Evolutionary conservation across 53 echinoderm and acorn worm genomes (phyloP).

Genomic region (Paelopatides confundens): DNA sequence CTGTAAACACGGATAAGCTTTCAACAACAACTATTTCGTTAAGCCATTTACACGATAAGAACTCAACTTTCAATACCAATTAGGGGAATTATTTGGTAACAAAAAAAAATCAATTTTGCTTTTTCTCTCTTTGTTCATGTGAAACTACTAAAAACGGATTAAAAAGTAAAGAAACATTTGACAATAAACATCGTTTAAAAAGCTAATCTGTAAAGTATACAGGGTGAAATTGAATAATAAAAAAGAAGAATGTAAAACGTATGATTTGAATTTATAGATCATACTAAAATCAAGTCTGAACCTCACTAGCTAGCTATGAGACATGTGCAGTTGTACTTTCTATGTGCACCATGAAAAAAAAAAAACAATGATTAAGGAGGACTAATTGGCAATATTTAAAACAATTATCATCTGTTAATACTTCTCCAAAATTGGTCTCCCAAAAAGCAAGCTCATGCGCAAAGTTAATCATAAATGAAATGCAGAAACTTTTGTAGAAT

Average conservation of each 20-base stretch:
- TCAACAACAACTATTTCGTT: constrained; percentile 32
- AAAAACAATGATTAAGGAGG: no score
- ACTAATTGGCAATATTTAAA: no score
- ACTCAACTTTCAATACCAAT: constrained; percentile 39
- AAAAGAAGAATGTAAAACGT: not conserved
- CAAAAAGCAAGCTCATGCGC: no score
- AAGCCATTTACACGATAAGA: constrained; percentile 40
- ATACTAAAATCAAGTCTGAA: constrained; percentile 1
- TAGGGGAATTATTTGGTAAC: constrained; percentile 30
- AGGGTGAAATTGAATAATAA: constrained; percentile 1
- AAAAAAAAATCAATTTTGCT: not conserved
- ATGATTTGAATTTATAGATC: not conserved
- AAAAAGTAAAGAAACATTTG: not conserved
- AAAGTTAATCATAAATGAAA: no score
- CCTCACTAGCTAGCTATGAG: no score
- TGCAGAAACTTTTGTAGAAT: no score
- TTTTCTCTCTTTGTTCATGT: not conserved
- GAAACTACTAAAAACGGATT: constrained; percentile 1
- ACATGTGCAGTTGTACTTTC: no score
- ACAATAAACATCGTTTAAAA: constrained; percentile 19
- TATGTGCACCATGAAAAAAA: no score
- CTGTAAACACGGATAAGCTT: constrained; percentile 47
- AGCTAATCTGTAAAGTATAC: constrained; percentile 37
- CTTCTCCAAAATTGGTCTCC: no score
- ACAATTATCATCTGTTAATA: no score